Evolutionary conservation across 2,113 vertebrate species (phyloP).

Genomic region (Perca schrenkii): DNA sequence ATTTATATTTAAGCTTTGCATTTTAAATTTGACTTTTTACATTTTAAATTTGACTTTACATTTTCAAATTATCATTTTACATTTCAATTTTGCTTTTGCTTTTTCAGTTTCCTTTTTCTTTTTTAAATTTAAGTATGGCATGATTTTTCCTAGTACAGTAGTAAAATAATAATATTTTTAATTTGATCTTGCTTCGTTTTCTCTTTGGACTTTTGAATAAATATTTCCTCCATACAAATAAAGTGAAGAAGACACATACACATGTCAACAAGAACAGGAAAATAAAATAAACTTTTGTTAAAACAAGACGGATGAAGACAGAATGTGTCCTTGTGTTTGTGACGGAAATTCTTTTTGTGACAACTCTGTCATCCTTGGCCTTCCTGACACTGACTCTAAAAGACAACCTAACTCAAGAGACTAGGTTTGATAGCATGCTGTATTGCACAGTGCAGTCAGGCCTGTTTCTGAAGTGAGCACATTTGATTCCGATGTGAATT

Average conservation of each 20-base stretch:
- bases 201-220: too few species aligned
- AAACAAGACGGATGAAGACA: slow-evolving; percentile 55
- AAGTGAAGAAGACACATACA: slow-evolving; percentile 33
- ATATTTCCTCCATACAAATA: not conserved
- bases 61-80: too few species aligned
- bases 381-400: slow-evolving; percentile 56
- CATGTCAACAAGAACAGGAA: slow-evolving; percentile 28
- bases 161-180: too few species aligned
- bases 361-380: slow-evolving; percentile 61
- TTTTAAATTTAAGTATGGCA: too few species aligned
- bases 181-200: too few species aligned
- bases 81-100: too few species aligned
- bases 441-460: slow-evolving; percentile 51
- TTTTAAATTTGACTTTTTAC: too few species aligned
- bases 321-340: slow-evolving; percentile 55
- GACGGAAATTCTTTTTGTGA: slow-evolving; percentile 44
- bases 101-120: too few species aligned
- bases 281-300: slow-evolving; percentile 37
- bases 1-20: too few species aligned
- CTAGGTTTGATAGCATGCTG: slow-evolving; percentile 36
- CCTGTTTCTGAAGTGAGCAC: slow-evolving; percentile 26
- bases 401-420: slow-evolving; percentile 63
- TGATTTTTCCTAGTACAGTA: too few species aligned
- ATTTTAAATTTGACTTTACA: too few species aligned
- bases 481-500: slow-evolving; percentile 54